These are phyloP conservation scores for Bombyx mori DNA, from an alignment of 1,140 invertebrate genomes.

Conservation along the genomic window DNA sequence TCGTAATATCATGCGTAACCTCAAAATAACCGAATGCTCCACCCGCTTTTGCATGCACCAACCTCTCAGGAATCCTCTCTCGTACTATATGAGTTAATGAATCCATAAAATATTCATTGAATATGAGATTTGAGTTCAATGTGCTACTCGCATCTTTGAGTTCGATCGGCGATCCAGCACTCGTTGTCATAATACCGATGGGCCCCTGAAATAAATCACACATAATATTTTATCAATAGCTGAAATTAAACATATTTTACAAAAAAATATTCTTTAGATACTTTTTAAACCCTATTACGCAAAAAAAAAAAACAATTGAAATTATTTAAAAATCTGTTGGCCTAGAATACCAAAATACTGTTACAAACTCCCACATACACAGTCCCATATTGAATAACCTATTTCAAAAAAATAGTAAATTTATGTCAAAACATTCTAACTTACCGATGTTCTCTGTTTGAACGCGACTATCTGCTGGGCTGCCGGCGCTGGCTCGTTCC, in stretches of 20 bases:
- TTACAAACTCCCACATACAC: no score
- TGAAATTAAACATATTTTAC: no score
- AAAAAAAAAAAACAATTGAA: no score
- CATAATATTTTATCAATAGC: neutral
- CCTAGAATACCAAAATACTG: no score
- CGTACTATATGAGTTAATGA: conserved; percentile 90
- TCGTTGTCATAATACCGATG: conserved; percentile 82
- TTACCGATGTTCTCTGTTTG: conserved; percentile 9
- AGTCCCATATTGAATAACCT: no score
- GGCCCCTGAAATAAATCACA: conserved; percentile 78
- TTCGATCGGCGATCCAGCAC: conserved; percentile 84
- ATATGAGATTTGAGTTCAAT: conserved; percentile 71
- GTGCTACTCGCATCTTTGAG: conserved; percentile 69
- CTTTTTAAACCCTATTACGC: no score
- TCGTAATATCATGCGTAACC: conserved; percentile 90
- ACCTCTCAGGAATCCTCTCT: conserved; percentile 93
- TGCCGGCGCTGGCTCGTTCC: conserved; percentile 6
- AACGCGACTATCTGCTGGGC: conserved; percentile 8
- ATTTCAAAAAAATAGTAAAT: no score
- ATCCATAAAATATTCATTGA: conserved; percentile 88
- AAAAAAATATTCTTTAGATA: no score
- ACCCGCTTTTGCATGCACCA: conserved; percentile 94
- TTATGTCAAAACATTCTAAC: neutral
- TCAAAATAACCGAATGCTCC: conserved; percentile 96
- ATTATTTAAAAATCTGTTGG: no score